A percentile compares a stretch with the other conserved stretches of the same genome.
Conservation (phyloP, 2,113 vertebrate species). For the Galemys pyrenaicus region DNA sequence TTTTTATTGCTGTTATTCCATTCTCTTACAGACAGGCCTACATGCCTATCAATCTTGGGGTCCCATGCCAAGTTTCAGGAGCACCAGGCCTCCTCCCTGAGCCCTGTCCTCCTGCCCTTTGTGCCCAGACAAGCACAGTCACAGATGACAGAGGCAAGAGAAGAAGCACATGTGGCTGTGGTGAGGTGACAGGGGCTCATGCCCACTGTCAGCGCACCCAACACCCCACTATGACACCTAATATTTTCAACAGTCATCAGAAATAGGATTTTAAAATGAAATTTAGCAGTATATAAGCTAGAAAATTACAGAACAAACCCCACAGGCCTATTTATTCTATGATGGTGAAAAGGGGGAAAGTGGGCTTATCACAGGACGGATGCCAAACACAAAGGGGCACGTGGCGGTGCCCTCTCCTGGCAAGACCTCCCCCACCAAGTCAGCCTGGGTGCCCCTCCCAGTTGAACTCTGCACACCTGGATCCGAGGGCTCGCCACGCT, state of each 20-base stretch:
- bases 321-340: background rate
- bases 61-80: background rate
- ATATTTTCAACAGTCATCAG: background rate
- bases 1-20: background rate
- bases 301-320: background rate
- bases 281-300: background rate
- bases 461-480: background rate
- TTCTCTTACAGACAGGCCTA: background rate
- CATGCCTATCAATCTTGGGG: background rate
- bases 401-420: background rate
- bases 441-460: background rate
- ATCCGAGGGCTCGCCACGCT: too few species aligned
- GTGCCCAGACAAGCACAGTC: background rate
- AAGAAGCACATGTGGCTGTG: fast-evolving
- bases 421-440: fast-evolving
- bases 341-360: background rate
- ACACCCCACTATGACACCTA: background rate
- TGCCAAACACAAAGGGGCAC: background rate
- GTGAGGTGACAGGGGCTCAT: background rate
- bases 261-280: background rate
- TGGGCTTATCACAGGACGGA: background rate
- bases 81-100: background rate
- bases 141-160: background rate
- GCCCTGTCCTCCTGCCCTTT: background rate
- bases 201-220: background rate